These are phyloP conservation scores for Pseudoips prasinana DNA, from an alignment of 2,888 invertebrate genomes.

Conservation along the genomic window DNA sequence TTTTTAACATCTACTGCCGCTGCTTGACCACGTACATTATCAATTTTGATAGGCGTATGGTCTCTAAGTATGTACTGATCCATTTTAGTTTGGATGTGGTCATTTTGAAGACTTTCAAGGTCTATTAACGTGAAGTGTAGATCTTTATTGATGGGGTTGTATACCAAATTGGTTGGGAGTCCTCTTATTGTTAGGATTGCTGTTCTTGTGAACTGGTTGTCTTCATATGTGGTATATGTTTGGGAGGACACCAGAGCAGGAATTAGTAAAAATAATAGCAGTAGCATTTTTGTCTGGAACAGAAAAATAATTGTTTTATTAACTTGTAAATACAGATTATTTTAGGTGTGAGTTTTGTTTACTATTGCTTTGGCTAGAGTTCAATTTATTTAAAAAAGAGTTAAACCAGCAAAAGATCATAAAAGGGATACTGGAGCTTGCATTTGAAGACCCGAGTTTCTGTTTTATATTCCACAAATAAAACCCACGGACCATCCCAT, in stretches of 20 bases:
- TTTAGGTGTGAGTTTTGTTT: no score
- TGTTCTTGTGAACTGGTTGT: slow-evolving; percentile 45
- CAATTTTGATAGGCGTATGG: slow-evolving; percentile 57
- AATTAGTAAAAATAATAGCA: slow-evolving; percentile 47
- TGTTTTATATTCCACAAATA: no score
- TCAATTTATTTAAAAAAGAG: no score
- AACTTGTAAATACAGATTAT: slow-evolving; percentile 1
- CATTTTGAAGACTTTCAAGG: slow-evolving; percentile 62
- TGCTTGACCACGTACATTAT: slow-evolving; percentile 64
- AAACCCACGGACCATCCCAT: no score
- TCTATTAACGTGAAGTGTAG: slow-evolving; percentile 69
- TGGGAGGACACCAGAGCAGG: slow-evolving; percentile 44
- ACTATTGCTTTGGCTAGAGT: no score
- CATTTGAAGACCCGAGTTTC: no score
- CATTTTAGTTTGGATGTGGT: slow-evolving; percentile 70
- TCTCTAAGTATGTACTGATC: slow-evolving; percentile 64
- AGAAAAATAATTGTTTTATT: neutral
- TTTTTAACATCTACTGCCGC: slow-evolving; percentile 59
- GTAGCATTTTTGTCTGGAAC: slow-evolving; percentile 51
- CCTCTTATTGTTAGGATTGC: slow-evolving; percentile 64
- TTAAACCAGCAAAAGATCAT: no score
- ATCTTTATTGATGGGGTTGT: slow-evolving; percentile 54
- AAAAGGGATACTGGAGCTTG: no score
- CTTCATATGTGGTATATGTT: slow-evolving; percentile 55
- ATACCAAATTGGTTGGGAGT: slow-evolving; percentile 65